Evolutionary conservation across 2,113 vertebrate species (phyloP), one percentile per base, ranked within the genome.

Genomic region (Paradisaea rubra): DNA sequence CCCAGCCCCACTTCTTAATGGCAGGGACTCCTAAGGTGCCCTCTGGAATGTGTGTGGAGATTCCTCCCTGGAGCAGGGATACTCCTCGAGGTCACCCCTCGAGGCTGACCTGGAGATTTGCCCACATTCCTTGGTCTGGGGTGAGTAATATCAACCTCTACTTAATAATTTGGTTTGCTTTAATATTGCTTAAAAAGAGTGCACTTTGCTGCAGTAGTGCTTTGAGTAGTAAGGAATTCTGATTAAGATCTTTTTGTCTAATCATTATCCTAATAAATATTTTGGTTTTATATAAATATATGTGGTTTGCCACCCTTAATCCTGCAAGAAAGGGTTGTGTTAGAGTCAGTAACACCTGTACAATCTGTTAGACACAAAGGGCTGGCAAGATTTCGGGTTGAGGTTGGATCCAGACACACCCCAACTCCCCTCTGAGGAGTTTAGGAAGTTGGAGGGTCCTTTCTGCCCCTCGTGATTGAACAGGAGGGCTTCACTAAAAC

Each of bases 1-100:
- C 56, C 57, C 74, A 33, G 44, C 1, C 18, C 53, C 53, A 17
- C 19, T 12, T 2, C 63, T 1, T 0, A 2, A 18, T 1, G 27
- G 23, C 71, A 45, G 41, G 33, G 33, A 16, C 18, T 8, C 11
- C 30, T 10, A 3, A 7, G 4, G 52, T 1, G 19, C 12, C 45
- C 74, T 42, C 59, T n/a, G 60, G 30, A 14, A 22, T 9, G 47
- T 2, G 33, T 25, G 59, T 22, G 76, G 37, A 9, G 19, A 35
- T 19, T 10, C 60, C 60, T 53, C 47, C 59, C 37, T 14, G 60
- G 24, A 44, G 60, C 20, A 2, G 3, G 39, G 39, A 15, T 35
- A 20, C 20, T 37, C 33, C 61, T 66, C 41, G 14, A 45, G 41
- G 61, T 54, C 49, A 35, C 49, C 39, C 41, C 77, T 30, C 2